Percentiles rank a stretch among this genome's conserved stretches.
phyloP scores from a whole-genome alignment of 2,888 invertebrate species.

The Portevinia maculata region DNA sequence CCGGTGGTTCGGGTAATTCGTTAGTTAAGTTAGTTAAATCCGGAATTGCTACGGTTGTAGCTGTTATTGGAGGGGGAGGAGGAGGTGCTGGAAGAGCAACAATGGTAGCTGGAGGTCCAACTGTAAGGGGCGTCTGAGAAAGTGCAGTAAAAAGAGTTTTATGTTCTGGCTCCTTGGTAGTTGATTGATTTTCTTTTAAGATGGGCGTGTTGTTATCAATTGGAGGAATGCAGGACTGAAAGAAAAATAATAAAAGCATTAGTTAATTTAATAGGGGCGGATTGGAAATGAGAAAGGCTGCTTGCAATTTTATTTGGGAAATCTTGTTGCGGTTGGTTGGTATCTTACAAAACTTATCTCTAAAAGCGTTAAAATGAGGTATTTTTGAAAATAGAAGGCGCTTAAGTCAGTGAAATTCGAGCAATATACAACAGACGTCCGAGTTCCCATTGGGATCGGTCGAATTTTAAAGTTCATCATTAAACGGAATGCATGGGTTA shows the following conservation, averaged over 20 bases:
- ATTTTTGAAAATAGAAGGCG: no score
- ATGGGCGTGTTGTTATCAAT: conserved; percentile 11
- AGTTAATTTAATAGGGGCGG: neutral
- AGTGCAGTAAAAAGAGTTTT: conserved; percentile 40
- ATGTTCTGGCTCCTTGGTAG: conserved; percentile 36
- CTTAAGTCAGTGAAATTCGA: no score
- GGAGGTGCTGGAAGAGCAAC: conserved; percentile 8
- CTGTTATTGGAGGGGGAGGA: conserved; percentile 4
- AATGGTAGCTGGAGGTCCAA: conserved; percentile 12
- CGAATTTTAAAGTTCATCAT: no score
- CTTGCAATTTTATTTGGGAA: no score
- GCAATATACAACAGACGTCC: no score
- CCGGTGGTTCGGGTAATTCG: conserved; percentile 23
- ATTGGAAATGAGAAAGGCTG: neutral
- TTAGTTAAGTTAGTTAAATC: conserved; percentile 37
- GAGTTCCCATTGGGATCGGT: no score
- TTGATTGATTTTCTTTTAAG: conserved; percentile 49
- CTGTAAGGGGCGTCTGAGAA: conserved; percentile 21
- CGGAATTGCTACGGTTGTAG: conserved; percentile 11
- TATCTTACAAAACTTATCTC: no score
- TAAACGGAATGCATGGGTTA: no score
- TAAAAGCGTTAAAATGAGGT: no score
- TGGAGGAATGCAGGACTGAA: conserved; percentile 68
- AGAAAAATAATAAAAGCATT: neutral
- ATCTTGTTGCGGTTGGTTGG: no score